Evolutionary conservation across 1,140 invertebrate genomes (phyloP).

Genomic region (Pentalonia nigronervosa): DNA sequence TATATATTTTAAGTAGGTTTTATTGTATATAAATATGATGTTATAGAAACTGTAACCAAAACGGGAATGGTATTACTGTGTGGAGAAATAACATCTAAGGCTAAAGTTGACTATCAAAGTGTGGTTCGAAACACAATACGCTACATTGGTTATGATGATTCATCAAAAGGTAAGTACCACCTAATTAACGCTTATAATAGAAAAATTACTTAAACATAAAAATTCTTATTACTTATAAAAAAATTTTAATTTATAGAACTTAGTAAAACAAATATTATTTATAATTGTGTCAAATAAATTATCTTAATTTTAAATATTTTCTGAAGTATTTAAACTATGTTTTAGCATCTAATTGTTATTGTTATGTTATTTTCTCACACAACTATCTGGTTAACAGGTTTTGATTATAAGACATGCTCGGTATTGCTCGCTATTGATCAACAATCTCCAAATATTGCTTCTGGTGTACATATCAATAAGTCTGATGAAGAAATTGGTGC

Average conservation of each 20-base stretch:
- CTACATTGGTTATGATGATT: slow-evolving; percentile 98
- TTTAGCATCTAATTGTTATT: not conserved
- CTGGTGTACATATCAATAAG: slow-evolving; percentile 94
- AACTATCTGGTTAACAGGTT: slow-evolving; percentile 64
- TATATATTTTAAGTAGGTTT: slow-evolving; percentile 55
- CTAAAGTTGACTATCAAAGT: slow-evolving; percentile 95
- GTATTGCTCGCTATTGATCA: slow-evolving; percentile 96
- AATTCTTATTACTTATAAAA: no score
- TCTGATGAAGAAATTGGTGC: slow-evolving; percentile 96
- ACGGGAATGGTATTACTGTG: slow-evolving; percentile 86
- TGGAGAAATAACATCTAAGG: slow-evolving; percentile 89
- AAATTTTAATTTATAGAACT: no score
- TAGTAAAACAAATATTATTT: no score
- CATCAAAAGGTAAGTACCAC: slow-evolving; percentile 81
- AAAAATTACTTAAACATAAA: not conserved
- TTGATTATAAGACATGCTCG: slow-evolving; percentile 99
- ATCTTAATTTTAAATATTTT: no score
- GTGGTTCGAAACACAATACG: slow-evolving; percentile 94
- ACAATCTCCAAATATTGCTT: slow-evolving; percentile 97
- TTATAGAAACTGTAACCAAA: slow-evolving; percentile 83
- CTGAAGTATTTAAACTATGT: no score
- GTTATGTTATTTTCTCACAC: not conserved
- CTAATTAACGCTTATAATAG: not conserved
- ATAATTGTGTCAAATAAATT: no score
- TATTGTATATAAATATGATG: slow-evolving; percentile 18